These are phyloP conservation scores for Eubasilissa regina DNA, from an alignment of 1,140 invertebrate genomes.

Conservation along the genomic window DNA sequence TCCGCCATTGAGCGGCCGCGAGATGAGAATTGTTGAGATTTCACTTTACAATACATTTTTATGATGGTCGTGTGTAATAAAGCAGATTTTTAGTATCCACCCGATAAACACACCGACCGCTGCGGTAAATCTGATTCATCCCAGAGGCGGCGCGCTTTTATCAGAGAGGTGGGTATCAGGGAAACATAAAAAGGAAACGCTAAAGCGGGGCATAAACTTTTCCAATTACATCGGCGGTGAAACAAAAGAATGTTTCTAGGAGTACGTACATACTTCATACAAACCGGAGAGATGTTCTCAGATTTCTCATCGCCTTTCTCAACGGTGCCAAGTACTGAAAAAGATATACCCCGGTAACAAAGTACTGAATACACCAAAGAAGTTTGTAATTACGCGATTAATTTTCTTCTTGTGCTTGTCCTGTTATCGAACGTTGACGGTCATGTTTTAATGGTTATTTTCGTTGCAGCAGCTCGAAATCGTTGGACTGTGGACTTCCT, in stretches of 20 bases:
- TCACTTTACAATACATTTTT: constrained; percentile 8
- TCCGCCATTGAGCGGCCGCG: too few relatives aligned
- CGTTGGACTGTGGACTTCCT: too few relatives aligned
- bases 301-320: background rate
- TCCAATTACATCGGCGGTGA: constrained; percentile 53
- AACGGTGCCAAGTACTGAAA: background rate
- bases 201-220: constrained; percentile 53
- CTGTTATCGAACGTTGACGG: too few relatives aligned
- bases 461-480: too few relatives aligned
- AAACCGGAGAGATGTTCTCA: background rate
- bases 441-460: too few relatives aligned
- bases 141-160: constrained; percentile 29
- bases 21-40: background rate
- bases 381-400: too few relatives aligned
- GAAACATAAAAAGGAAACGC: constrained; percentile 50
- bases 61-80: constrained; percentile 10
- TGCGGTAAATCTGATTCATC: constrained; percentile 52
- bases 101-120: constrained; percentile 28
- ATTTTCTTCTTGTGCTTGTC: too few relatives aligned
- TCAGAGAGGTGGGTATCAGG: constrained; percentile 39
- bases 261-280: constrained; percentile 6
- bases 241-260: constrained; percentile 43
- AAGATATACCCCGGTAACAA: too few relatives aligned
- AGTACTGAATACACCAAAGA: too few relatives aligned
- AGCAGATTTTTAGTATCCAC: constrained; percentile 49